A percentile compares a stretch with the other conserved stretches of the same genome.
Conservation (phyloP, 2,797 vertebrate genomes). For the Gadopsis marmoratus region DNA sequence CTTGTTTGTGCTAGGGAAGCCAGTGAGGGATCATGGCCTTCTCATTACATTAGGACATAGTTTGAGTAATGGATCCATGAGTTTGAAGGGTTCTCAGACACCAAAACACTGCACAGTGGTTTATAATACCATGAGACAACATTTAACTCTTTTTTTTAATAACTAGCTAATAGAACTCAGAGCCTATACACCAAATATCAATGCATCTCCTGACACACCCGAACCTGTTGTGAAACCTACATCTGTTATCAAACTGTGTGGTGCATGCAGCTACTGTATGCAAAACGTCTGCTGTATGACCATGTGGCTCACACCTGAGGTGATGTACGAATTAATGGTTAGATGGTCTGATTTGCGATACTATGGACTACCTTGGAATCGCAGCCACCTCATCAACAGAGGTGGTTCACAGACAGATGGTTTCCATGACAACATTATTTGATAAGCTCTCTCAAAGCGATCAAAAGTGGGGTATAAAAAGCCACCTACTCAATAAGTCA, state of each 20-base stretch:
- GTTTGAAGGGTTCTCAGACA: not conserved
- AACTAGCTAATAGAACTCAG: no score
- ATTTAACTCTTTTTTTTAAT: not conserved
- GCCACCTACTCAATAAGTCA: conserved; percentile 71
- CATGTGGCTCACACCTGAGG: conserved; percentile 21
- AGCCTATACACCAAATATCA: conserved; percentile 5
- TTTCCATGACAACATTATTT: conserved; percentile 81
- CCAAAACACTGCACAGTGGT: not conserved
- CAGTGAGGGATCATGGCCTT: conserved; percentile 11
- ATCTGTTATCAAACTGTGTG: not conserved
- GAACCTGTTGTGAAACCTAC: not conserved
- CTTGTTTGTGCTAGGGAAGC: conserved; percentile 17
- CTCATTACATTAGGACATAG: not conserved
- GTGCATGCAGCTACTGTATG: not conserved
- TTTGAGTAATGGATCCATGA: not conserved
- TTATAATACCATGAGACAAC: not conserved
- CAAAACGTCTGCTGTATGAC: conserved; percentile 5
- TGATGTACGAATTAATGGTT: conserved; percentile 37
- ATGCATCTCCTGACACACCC: not conserved
- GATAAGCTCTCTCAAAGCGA: conserved; percentile 68
- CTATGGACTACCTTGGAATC: conserved; percentile 62
- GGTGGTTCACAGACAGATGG: conserved; percentile 66
- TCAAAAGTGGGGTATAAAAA: conserved; percentile 70
- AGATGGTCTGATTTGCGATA: conserved; percentile 40
- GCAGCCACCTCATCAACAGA: conserved; percentile 55